Evolutionary conservation across 2,888 invertebrate species (phyloP).

Genomic region (Melanargia galathea): DNA sequence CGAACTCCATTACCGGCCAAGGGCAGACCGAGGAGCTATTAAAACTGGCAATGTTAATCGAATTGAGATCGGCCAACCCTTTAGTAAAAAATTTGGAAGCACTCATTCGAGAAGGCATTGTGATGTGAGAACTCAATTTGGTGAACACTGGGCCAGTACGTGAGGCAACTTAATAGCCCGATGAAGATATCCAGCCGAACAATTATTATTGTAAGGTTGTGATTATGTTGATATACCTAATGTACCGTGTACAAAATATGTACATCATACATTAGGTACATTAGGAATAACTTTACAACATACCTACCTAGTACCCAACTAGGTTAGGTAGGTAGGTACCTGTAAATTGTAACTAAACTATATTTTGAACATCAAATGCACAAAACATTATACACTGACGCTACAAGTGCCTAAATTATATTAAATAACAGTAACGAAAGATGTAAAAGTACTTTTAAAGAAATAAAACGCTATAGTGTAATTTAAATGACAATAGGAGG

Average conservation of each 20-base stretch:
- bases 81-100: slow-evolving; percentile 77
- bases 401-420: not conserved
- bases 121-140: slow-evolving; percentile 82
- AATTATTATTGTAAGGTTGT: slow-evolving; percentile 15
- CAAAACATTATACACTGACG: not conserved
- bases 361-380: not conserved
- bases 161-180: slow-evolving; percentile 64
- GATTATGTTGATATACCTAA: slow-evolving; percentile 2
- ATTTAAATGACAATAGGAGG: slow-evolving; percentile 23
- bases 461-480: slow-evolving; percentile 2
- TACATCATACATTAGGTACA: too few species aligned
- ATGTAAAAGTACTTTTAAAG: slow-evolving; percentile 1
- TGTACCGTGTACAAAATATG: slow-evolving; percentile 6
- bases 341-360: too few species aligned
- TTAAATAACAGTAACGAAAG: not conserved
- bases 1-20: slow-evolving; percentile 41
- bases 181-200: slow-evolving; percentile 63
- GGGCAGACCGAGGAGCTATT: slow-evolving; percentile 48
- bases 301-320: too few species aligned
- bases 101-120: slow-evolving; percentile 73
- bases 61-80: slow-evolving; percentile 81
- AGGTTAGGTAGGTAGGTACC: not conserved
- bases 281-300: too few species aligned
- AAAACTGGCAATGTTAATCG: slow-evolving; percentile 68
- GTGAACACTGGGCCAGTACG: slow-evolving; percentile 63